Evolutionary conservation across 2,888 invertebrate species (phyloP).

Genomic region (Gonocerus acuteangulatus): DNA sequence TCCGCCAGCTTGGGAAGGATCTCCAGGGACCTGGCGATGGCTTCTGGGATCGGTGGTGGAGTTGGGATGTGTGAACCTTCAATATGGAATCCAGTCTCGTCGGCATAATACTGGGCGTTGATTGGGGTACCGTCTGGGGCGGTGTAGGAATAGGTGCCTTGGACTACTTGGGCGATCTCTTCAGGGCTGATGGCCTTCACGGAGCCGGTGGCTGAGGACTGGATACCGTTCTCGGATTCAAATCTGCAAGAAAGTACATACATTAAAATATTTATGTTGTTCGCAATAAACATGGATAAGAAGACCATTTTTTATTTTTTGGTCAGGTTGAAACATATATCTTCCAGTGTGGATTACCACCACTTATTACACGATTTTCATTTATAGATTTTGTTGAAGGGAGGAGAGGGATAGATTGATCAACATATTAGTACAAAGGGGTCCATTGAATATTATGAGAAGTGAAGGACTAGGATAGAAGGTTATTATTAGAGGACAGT

Average conservation of each 20-base stretch:
- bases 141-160: conserved; percentile 67
- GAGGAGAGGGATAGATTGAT: too few relatives aligned
- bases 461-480: too few relatives aligned
- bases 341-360: too few relatives aligned
- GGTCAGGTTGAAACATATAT: too few relatives aligned
- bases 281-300: too few relatives aligned
- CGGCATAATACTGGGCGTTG: conserved; percentile 52
- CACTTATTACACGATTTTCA: too few relatives aligned
- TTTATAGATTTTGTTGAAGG: too few relatives aligned
- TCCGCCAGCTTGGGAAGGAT: conserved; percentile 44
- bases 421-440: too few relatives aligned
- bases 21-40: conserved; percentile 49
- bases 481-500: too few relatives aligned
- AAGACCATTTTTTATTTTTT: too few relatives aligned
- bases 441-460: too few relatives aligned
- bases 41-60: conserved; percentile 43
- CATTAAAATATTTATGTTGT: too few relatives aligned
- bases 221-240: conserved; percentile 47
- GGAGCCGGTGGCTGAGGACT: conserved; percentile 44
- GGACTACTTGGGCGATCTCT: conserved; percentile 47
- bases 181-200: conserved; percentile 54
- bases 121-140: conserved; percentile 56
- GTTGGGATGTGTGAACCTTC: conserved; percentile 61
- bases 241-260: conserved; percentile 43
- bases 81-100: conserved; percentile 45